These are phyloP conservation scores for Neotoxoptera formosana DNA, from an alignment of 1,140 invertebrate genomes.

Conservation along the genomic window DNA sequence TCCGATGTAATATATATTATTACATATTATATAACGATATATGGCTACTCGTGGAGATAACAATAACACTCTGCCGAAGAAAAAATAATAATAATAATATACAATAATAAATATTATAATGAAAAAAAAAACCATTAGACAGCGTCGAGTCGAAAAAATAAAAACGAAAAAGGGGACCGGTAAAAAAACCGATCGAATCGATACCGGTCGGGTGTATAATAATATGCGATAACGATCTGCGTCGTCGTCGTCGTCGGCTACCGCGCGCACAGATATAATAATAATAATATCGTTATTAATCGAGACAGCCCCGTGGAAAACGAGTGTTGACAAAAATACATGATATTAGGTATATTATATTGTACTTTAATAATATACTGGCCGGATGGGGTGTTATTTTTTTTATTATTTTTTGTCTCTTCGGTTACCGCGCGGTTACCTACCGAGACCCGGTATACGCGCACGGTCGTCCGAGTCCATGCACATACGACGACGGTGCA, in stretches of 20 bases:
- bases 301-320: not conserved
- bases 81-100: not conserved
- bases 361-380: not conserved
- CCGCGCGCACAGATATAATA: not conserved
- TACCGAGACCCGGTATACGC: too few species aligned
- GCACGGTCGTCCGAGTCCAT: not conserved
- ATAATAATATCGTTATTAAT: constrained; percentile 13
- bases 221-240: not conserved
- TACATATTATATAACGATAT: not conserved
- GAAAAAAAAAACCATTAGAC: not conserved
- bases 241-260: not conserved
- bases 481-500: not conserved
- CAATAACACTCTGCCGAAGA: not conserved
- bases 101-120: not conserved
- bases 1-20: not conserved
- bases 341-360: not conserved
- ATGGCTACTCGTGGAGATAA: not conserved
- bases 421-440: not conserved
- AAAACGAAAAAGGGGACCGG: not conserved
- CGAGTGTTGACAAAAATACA: not conserved
- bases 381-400: not conserved
- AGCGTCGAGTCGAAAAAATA: not conserved
- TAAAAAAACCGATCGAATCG: not conserved
- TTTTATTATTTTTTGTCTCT: not conserved
- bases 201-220: not conserved